Evolutionary conservation across 2,113 vertebrate genomes (phyloP), one percentile per base, ranked within the genome.

Genomic region (Tachysurus vachellii): DNA sequence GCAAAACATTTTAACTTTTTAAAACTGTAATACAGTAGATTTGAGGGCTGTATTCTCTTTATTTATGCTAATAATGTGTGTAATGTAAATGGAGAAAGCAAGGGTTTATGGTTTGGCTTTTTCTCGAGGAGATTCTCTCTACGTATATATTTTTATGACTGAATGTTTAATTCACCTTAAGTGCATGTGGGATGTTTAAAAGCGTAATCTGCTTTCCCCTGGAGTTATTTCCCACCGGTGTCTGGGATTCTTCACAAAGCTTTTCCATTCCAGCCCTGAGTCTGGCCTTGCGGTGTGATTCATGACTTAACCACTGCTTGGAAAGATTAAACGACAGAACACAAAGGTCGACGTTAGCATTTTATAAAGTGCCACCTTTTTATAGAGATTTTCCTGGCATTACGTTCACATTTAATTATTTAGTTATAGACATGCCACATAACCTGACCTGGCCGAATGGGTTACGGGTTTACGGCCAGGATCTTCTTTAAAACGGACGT

Each of bases 231-330:
- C 21, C 59, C 17, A 36, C 36, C 9, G 13, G 81, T 9, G 81
- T 87, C 56, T 82, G 86, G 70, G 70, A 76, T 50, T 85, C 42
- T 73, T 82, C 79, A 82, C 53, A 56, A 68, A 71, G 36, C 64
- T 44, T 16, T 10, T 57, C 54, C 50, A n/a, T 4, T 70, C 36
- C 85, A 87, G 8, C 42, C 26, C 81, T 13, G 13, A 64, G 80
- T 73, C 54, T 31, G 56, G 26, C 26, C 23, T 10, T 50, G 81
- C 42, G 50, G 3, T 83, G 61, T 53, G 80, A 82, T 64, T 82
- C 80, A 50, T n/a, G 59, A 66, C 42, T 50, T 53, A 62, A 82
- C 23, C 10, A 3, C 16, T 59, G 57, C 80, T 73, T 73, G 50
- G 16, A 61, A 17, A 44, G 79, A 59, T 68, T 17, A 68, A 71